Base-by-base conservation (phyloP, 2,888 invertebrate genomes). In the Cerastoderma edule region DNA sequence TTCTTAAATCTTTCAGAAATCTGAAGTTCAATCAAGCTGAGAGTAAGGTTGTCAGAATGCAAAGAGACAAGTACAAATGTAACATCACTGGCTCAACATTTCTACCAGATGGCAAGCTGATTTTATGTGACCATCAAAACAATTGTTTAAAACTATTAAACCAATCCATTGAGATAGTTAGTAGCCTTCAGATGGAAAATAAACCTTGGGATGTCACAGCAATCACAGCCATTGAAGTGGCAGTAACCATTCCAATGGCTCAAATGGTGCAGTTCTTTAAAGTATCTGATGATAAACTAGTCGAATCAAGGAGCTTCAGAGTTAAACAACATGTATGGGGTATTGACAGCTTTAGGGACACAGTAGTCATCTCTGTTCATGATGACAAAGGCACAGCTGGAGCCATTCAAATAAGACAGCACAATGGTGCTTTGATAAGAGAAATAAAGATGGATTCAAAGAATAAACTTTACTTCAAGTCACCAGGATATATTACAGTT, bases 51-150 rank as follows among this genome's bases (percentile, higher is more conserved):
- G 24, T 60, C 2, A 60, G 24, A 8, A 19, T 24, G 10, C 32
- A 22, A 65, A 48, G 19, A 30, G 65, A 65, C 30, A 48, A 65
- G n/a, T 19, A 48, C 3, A 35, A 35, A 13, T 65, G 65, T 65
- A 48, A 65, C n/a, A 65, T 65, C 30, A 65, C 65, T 19, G 65
- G 65, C 19, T 65, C 65, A 30, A 27, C 48, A 22, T 65, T 65
- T 22, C 65, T 65, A n/a, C 48, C 28, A 28, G 32, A 65, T 65
- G 65, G 65, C 8, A 24, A 16, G n/a, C 30, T 65, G 30, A 33
- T 44, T 16, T n/a, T 65, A 2, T 65, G 65, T 48, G 65, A 65
- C 30, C 48, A 32, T 48, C 16, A 65, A 27, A 48, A 48, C 32
- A 65, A n/a, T n/a, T 48, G 19, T 48, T 13, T 65, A 32, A 48